Percentiles rank a stretch among this genome's conserved stretches.
phyloP scores from a whole-genome alignment of 2,113 vertebrate genomes.

The Anthoscopus minutus region DNA sequence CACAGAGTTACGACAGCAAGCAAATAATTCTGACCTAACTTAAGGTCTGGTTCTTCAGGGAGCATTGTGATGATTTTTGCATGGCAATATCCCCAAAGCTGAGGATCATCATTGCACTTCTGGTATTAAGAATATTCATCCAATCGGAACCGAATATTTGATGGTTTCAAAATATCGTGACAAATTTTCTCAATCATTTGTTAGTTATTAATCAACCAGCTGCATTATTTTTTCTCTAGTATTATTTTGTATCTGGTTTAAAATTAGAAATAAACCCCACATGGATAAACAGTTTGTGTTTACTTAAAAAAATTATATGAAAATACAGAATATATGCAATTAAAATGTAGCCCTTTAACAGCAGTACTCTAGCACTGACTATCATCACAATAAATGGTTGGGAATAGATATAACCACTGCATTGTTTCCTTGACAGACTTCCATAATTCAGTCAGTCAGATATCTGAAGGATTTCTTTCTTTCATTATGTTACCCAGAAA shows the following conservation, averaged over 20 bases:
- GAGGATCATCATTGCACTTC: not conserved
- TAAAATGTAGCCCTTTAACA: constrained; percentile 61
- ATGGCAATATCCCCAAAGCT: not conserved
- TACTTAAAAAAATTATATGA: constrained; percentile 28
- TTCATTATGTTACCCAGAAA: not conserved
- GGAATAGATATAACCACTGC: not conserved
- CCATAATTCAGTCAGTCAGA: not conserved
- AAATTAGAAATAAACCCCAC: not conserved
- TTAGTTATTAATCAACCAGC: not conserved
- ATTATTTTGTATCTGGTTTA: not conserved
- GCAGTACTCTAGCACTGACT: constrained; percentile 29
- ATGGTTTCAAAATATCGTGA: not conserved
- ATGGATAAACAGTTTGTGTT: not conserved
- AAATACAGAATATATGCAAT: constrained; percentile 49
- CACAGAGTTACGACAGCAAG: not conserved
- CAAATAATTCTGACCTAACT: not conserved
- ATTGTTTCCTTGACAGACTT: not conserved
- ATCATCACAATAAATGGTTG: constrained; percentile 9
- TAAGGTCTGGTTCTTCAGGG: not conserved
- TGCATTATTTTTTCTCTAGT: not conserved
- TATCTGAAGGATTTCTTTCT: constrained; percentile 6
- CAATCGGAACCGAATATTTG: not conserved
- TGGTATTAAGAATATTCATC: not conserved
- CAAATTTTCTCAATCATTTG: not conserved
- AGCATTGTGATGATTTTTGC: not conserved